Conservation (phyloP, 92 coral and sea anemone genomes). For the Porites cylindrica region DNA sequence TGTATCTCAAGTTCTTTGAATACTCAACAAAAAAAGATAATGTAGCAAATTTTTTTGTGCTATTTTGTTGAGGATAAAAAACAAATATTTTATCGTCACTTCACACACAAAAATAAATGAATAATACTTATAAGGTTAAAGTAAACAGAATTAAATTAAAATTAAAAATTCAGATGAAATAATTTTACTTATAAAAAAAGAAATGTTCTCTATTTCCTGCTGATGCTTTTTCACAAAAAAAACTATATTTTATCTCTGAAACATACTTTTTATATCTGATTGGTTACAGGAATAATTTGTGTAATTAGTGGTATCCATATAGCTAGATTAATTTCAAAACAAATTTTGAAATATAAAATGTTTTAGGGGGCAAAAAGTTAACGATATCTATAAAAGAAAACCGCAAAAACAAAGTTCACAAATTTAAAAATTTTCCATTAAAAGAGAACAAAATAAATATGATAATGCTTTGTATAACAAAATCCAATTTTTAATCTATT, state of each 20-base stretch:
- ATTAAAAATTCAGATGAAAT: neutral
- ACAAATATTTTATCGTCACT: too few relatives aligned
- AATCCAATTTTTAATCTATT: neutral
- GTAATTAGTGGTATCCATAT: conserved; percentile 10
- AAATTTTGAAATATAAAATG: conserved; percentile 11
- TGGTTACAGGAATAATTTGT: neutral
- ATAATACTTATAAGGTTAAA: neutral
- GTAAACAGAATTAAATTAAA: neutral
- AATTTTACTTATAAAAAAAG: neutral
- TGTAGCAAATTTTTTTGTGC: neutral
- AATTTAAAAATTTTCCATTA: conserved; percentile 26
- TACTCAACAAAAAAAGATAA: neutral
- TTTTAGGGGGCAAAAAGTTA: conserved; percentile 28
- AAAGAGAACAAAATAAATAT: neutral
- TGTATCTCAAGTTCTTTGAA: neutral
- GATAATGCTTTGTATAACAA: too few relatives aligned
- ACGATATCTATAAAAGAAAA: conserved; percentile 18
- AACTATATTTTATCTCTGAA: neutral
- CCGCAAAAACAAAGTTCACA: conserved; percentile 20
- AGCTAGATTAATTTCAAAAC: conserved; percentile 16
- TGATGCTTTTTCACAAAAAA: neutral
- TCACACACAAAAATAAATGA: too few relatives aligned
- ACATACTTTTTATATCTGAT: neutral
- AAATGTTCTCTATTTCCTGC: conserved; percentile 8
- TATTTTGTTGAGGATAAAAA: neutral